A percentile compares a stretch with the other conserved stretches of the same genome.
Conservation (phyloP, 2,888 invertebrate genomes). For the Cataglyphis livida region DNA sequence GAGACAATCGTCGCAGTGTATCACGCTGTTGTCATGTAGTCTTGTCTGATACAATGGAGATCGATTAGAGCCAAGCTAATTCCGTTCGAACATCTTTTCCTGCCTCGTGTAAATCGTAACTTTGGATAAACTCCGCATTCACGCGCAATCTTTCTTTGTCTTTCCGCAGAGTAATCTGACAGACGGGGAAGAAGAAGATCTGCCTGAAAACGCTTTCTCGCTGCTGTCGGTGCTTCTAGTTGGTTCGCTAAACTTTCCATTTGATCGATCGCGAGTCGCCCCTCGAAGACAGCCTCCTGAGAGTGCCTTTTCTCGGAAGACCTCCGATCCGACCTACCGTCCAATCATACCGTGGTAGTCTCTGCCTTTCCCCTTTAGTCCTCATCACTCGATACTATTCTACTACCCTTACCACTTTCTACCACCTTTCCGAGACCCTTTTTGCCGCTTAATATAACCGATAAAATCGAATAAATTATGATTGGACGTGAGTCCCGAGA, state of each 20-base stretch:
- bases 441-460: constrained; percentile 29
- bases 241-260: constrained; percentile 87
- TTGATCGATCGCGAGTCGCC: constrained; percentile 74
- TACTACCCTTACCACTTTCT: constrained; percentile 2
- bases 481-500: constrained; percentile 10
- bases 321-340: constrained; percentile 60
- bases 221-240: constrained; percentile 93
- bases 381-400: neutral
- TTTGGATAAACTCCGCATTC: neutral
- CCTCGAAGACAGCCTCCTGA: constrained; percentile 69
- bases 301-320: constrained; percentile 58
- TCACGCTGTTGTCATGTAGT: constrained; percentile 7
- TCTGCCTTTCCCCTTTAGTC: neutral
- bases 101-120: constrained; percentile 16
- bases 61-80: constrained; percentile 9
- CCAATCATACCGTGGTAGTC: constrained; percentile 28
- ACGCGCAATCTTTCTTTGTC: constrained; percentile 50
- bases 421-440: neutral
- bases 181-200: constrained; percentile 88
- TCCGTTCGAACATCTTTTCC: neutral
- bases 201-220: constrained; percentile 91
- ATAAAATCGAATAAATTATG: constrained; percentile 50
- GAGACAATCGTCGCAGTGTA: neutral
- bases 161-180: constrained; percentile 83
- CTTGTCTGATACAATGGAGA: neutral